Base-by-base conservation (phyloP, 2,113 vertebrate species). In the Oreamnos americanus region DNA sequence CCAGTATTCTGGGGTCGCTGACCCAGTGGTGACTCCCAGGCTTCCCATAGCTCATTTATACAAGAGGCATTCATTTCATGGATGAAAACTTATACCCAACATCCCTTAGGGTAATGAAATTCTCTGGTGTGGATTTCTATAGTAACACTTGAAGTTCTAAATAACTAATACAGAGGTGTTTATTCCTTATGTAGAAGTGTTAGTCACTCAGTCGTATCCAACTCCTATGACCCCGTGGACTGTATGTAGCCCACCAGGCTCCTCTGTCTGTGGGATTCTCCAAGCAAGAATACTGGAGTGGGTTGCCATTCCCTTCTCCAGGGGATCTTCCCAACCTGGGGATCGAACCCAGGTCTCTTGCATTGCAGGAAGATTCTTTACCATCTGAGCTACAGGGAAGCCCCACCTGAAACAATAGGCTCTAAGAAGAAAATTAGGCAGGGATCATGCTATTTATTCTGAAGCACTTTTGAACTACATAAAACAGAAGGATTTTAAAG, bases 381-480 rank as follows among this genome's bases (percentile, higher is more conserved):
- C 67, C 67, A 71, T 36, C 67, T 71, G n/a, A 23, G n/a, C 67
- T 71, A 39, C 10, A 71, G 67, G 19, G 19, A 71, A 71, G 2
- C n/a, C 67, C 67, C 67, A 51, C 57, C n/a, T 94, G 74, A 90
- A 55, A 94, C 21, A 81, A 62, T 16, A 94, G n/a, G 45, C 57
- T 55, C 5, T 55, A 60, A 84, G n/a, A 60, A 76, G 79, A 87
- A 79, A 95, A 81, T 13, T 11, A 81, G 81, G 36, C 36, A 47
- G 83, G 19, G 25, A 91, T 53, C 26, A 47, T 5, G 33, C 9
- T 2, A 11, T 87, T 92, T 57, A 95, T 16, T 60, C 25, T 85
- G 19, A 58, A 51, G 67, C 13, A 78, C 13, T 95, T 76, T 88
- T 84, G 81, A 60, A 94, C 33, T 90, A 87, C 95, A 87, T 11